Evolutionary conservation across 2,797 vertebrate genomes (phyloP).

Genomic region (Lutjanus argentimaculatus): DNA sequence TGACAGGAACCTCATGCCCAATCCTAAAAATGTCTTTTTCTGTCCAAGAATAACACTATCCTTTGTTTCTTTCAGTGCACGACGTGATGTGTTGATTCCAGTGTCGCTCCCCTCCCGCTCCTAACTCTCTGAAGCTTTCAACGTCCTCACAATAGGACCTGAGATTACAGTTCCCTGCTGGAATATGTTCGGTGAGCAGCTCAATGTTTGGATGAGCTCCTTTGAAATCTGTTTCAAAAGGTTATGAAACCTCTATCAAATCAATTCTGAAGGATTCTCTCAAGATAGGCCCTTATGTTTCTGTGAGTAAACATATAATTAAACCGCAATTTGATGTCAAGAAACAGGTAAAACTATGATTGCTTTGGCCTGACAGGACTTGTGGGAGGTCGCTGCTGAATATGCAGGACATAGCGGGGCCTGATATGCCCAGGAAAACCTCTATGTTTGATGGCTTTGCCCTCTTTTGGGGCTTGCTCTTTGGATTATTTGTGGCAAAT

Average conservation of each 20-base stretch:
- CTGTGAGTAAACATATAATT: conserved; percentile 18
- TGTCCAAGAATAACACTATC: conserved; percentile 42
- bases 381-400: conserved; percentile 69
- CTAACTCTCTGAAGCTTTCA: conserved; percentile 40
- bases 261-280: conserved; percentile 57
- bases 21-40: background rate
- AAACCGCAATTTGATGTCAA: conserved; percentile 27
- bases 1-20: background rate
- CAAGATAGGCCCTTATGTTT: conserved; percentile 17
- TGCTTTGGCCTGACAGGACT: conserved; percentile 66
- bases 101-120: background rate
- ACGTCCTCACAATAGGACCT: conserved; percentile 36
- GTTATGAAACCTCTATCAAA: conserved; percentile 35
- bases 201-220: conserved; percentile 42
- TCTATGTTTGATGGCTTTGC: conserved; percentile 45
- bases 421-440: conserved; percentile 67
- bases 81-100: conserved; percentile 27
- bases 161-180: conserved; percentile 41
- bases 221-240: conserved; percentile 55
- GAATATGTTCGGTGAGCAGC: conserved; percentile 48
- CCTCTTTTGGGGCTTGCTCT: conserved; percentile 68
- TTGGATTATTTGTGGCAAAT: conserved; percentile 65
- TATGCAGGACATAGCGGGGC: conserved; percentile 74
- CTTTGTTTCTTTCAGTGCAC: conserved; percentile 66
- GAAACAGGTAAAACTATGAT: conserved; percentile 67